Conservation (phyloP, 2,797 vertebrate species). For the Austrolebias charrua region DNA sequence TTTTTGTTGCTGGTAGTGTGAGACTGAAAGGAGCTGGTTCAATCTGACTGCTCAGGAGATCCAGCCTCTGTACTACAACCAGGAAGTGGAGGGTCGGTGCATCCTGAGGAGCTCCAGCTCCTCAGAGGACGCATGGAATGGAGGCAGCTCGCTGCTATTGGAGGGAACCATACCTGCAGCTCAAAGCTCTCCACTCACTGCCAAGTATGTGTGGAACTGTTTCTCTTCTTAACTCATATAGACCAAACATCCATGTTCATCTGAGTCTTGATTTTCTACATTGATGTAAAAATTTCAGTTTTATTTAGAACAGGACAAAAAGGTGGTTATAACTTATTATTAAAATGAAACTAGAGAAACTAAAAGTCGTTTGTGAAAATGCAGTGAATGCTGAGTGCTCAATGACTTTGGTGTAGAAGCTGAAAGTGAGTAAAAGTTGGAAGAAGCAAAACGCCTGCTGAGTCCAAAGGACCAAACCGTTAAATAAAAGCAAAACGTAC, state of each 20-base stretch:
- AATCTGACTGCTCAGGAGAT: conserved; percentile 87
- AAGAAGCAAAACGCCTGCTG: too few species aligned
- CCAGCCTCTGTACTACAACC: conserved; percentile 82
- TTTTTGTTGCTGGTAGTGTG: conserved; percentile 68
- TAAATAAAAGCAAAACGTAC: too few species aligned
- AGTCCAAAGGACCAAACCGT: too few species aligned
- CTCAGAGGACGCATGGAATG: conserved; percentile 85
- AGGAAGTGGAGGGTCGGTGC: conserved; percentile 48
- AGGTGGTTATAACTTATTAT: too few species aligned
- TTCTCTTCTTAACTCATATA: not conserved
- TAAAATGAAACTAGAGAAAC: too few species aligned
- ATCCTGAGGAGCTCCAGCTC: conserved; percentile 81
- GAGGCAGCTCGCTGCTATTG: conserved; percentile 87
- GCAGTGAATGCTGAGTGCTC: too few species aligned
- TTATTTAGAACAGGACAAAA: too few species aligned
- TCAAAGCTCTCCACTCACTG: conserved; percentile 56
- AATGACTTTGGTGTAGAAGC: too few species aligned
- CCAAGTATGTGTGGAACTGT: conserved; percentile 75
- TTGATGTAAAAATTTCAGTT: too few species aligned
- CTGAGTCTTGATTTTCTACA: not conserved
- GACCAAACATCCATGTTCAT: not conserved
- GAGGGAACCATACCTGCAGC: conserved; percentile 79
- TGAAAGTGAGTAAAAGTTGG: too few species aligned
- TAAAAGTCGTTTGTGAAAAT: too few species aligned
- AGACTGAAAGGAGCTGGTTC: conserved; percentile 82